Percentiles rank a stretch among this genome's conserved stretches.
Evolutionary conservation across 2,797 vertebrate genomes (phyloP).

Genomic region (Myoxocephalus aenaeus): DNA sequence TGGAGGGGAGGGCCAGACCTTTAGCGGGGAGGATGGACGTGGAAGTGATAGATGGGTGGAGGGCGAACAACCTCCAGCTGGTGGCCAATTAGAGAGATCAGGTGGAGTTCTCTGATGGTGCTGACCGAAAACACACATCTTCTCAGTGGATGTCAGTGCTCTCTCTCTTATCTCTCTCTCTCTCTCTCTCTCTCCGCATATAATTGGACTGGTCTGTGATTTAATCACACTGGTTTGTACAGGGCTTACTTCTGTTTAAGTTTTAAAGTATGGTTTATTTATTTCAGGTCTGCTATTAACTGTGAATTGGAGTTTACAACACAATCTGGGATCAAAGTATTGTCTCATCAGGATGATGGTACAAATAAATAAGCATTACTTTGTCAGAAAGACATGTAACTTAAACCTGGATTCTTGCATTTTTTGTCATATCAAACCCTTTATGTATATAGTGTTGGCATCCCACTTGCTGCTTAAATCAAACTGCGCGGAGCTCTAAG

Average conservation of each 20-base stretch:
- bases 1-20: constrained; percentile 31
- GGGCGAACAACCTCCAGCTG: constrained; percentile 33
- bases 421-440: background rate
- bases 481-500: background rate
- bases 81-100: constrained; percentile 62
- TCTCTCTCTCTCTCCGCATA: constrained; percentile 6
- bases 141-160: constrained; percentile 22
- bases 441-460: constrained; percentile 5
- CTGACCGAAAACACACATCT: constrained; percentile 34
- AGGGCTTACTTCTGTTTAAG: background rate
- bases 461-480: background rate
- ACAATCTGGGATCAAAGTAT: background rate
- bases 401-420: background rate
- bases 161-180: background rate
- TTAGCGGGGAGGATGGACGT: constrained; percentile 19
- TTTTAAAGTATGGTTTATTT: constrained; percentile 1
- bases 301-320: constrained; percentile 5
- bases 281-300: constrained; percentile 2
- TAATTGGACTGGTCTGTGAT: constrained; percentile 22
- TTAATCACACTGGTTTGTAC: constrained; percentile 18
- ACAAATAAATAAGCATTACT: background rate
- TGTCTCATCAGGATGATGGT: background rate
- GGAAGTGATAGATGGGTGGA: constrained; percentile 28
- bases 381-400: background rate
- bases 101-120: constrained; percentile 25